These are phyloP conservation scores for Dastarcus helophoroides DNA, from an alignment of 2,888 invertebrate species.

Conservation along the genomic window DNA sequence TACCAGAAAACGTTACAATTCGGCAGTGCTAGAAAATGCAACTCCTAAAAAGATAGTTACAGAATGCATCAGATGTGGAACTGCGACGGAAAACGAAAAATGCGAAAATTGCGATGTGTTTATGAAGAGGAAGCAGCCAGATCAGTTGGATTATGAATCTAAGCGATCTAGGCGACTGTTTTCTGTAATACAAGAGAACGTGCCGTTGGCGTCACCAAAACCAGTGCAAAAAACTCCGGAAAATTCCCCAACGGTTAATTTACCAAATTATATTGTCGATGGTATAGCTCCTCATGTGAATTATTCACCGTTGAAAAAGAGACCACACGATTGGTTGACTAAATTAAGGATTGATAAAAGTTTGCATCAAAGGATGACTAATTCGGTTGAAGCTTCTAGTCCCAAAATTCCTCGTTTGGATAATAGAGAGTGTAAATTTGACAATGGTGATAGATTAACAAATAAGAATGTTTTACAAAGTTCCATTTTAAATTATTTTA, in stretches of 20 bases:
- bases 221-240: constrained; percentile 17
- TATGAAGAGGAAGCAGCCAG: not conserved
- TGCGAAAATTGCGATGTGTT: constrained; percentile 29
- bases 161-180: constrained; percentile 1
- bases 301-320: constrained; percentile 57
- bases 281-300: constrained; percentile 68
- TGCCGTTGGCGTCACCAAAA: constrained; percentile 12
- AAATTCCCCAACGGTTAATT: constrained; percentile 56
- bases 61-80: constrained; percentile 16
- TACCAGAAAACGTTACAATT: too few relatives aligned
- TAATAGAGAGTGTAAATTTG: too few relatives aligned
- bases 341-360: constrained; percentile 47
- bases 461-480: too few relatives aligned
- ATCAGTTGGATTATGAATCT: constrained; percentile 17
- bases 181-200: constrained; percentile 6
- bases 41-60: constrained; percentile 18
- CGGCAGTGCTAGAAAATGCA: too few relatives aligned
- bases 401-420: constrained; percentile 24
- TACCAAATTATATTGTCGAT: constrained; percentile 66
- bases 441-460: too few relatives aligned
- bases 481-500: constrained; percentile 28
- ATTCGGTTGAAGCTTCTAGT: constrained; percentile 2
- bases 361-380: constrained; percentile 22
- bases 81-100: constrained; percentile 9
- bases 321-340: constrained; percentile 63